Base-by-base conservation (phyloP, 2,888 invertebrate species). In the Drosophila ezoana region DNA sequence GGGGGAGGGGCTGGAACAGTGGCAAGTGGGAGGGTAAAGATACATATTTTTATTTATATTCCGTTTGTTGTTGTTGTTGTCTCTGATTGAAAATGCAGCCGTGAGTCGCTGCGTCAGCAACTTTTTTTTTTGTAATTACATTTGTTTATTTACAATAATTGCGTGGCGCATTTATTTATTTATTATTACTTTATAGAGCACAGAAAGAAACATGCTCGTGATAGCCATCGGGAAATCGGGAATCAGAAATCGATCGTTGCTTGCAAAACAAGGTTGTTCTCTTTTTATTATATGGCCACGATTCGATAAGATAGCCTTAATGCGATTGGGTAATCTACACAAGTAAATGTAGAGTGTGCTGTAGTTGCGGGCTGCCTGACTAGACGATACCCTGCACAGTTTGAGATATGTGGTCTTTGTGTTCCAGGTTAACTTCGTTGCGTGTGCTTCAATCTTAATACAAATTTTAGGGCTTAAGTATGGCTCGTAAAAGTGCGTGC, bases 91-190 rank as follows among this genome's bases (percentile, higher is more conserved):
- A 53, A 37, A 16, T 61, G 13, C 23, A 56, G 49, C 47, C 37
- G 62, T 41, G 54, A 54, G 47, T 33, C 61, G 44, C 32, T 41
- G 40, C 57, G 37, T 28, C 38, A 41, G 43, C 48, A 74, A 74
- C 18, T 18, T 11, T 33, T 20, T 33, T 57, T 51, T 70, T 61
- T 79, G 60, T 80, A 79, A 85, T 87, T 85, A 72, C 69, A 72
- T 85, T 87, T 85, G 63, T 85, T 84, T 84, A 76, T 76, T 76
- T 83, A 72, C 79, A 71, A 71, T 74, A 62, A 83, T 59, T 80
- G 51, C 18, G 37, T 41, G 38, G 23, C 47, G 64, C 53, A 60
- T 66, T 40, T 61, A 67, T 76, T 54, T 54, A 54, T 54, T 38
- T 59, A 35, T 48, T 61, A 59, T 59, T 41, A 67, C 37, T 62